phyloP scores from a whole-genome alignment of 37 sponge, comb jelly and placozoan genomes.

The Tethya wilhelma region DNA sequence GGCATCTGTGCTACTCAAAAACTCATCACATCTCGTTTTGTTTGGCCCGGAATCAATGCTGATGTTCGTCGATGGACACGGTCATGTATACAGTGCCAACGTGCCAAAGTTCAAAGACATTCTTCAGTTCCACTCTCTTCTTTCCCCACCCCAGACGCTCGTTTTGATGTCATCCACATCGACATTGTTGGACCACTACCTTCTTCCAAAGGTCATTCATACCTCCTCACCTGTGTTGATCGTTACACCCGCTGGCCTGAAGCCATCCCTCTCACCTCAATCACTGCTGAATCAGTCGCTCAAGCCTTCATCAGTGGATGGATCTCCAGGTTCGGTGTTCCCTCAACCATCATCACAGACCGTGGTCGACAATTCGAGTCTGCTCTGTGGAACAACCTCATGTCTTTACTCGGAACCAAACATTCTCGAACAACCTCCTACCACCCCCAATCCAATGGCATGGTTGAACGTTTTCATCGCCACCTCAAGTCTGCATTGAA shows the following conservation, averaged over 20 bases:
- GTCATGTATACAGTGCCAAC: slow-evolving; percentile 55
- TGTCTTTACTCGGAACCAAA: slow-evolving; percentile 45
- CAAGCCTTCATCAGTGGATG: slow-evolving; percentile 68
- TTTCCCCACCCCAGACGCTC: slow-evolving; percentile 53
- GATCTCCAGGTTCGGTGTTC: slow-evolving; percentile 73
- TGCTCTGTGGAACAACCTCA: slow-evolving; percentile 41
- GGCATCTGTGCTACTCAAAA: slow-evolving; percentile 62
- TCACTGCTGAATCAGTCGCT: slow-evolving; percentile 61
- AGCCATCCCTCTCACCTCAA: slow-evolving; percentile 40
- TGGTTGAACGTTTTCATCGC: slow-evolving; percentile 66
- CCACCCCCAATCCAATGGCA: slow-evolving; percentile 62
- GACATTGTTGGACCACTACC: slow-evolving; percentile 73
- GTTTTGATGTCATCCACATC: slow-evolving; percentile 61
- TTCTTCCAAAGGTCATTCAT: slow-evolving; percentile 45
- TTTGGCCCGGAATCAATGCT: slow-evolving; percentile 70
- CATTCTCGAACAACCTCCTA: slow-evolving; percentile 59
- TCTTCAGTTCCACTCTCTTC: slow-evolving; percentile 30
- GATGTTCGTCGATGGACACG: slow-evolving; percentile 52
- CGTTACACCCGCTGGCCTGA: slow-evolving; percentile 74
- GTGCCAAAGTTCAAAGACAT: slow-evolving; percentile 45
- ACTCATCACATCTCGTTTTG: slow-evolving; percentile 40
- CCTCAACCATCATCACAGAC: slow-evolving; percentile 73
- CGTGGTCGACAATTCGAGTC: slow-evolving; percentile 73
- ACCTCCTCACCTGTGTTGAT: slow-evolving; percentile 65
- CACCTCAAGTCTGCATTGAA: slow-evolving; percentile 68